Base-by-base conservation (phyloP, 2,888 invertebrate genomes). In the Ornithoptera alexandrae region DNA sequence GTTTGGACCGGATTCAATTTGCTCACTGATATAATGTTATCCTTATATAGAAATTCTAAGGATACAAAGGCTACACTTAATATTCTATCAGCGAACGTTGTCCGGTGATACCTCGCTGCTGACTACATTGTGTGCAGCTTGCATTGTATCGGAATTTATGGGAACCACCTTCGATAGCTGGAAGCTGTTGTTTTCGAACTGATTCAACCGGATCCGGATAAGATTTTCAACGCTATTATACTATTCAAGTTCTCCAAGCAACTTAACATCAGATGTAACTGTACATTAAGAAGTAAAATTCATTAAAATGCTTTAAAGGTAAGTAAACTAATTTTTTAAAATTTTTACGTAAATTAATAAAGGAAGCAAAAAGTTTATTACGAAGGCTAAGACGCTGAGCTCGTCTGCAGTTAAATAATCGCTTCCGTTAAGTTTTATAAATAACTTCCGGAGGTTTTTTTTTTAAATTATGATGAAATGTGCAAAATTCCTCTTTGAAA, bases 1-100 rank as follows among this genome's bases (percentile, higher is more conserved):
- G 46, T 62, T 69, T 69, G 69, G 69, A 69, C 50, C 46, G 58
- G 62, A 30, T 62, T 69, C 69, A 69, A 69, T 65, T 56, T 42
- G 22, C 61, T 61, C 30, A 56, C 60, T 22, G 53, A 62, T 62
- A 62, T 56, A 65, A 57, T 22, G 61, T 65, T 56, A 36, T 57
- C 24, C 53, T 24, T 39, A 53, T 18, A 30, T n/a, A 39, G 18
- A 18, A 53, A 46, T 64, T 61, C 24, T 57, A 58, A n/a, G 39
- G 30, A 20, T 20, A 65, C 69, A 65, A 69, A 65, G 65, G 36
- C 30, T 22, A 36, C 42, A 62, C 62, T 69, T 69, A 69, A 69
- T 65, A 69, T 69, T 69, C 69, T 42, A 46, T 30, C n/a, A 42
- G 65, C 69, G 62, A 46, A 68, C 67, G 65, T n/a, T 57, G 50